These are phyloP conservation scores for Abramis brama DNA, from an alignment of 2,113 vertebrate species.

Conservation along the genomic window DNA sequence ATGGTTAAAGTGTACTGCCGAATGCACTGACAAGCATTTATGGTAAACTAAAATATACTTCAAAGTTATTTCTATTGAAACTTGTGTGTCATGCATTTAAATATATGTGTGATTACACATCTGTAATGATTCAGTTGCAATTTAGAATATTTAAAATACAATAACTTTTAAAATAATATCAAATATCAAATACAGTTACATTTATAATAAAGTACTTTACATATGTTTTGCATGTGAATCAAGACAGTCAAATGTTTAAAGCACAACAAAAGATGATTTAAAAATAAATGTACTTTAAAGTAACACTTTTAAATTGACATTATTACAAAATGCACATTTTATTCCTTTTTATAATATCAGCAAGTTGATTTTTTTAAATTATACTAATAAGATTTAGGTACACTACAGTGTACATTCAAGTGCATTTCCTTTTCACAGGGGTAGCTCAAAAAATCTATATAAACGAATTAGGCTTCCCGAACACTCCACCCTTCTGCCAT, in stretches of 20 bases:
- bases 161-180: too few species aligned
- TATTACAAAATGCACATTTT: background rate
- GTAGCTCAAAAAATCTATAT: background rate
- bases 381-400: background rate
- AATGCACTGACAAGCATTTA: background rate
- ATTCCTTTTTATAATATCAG: background rate
- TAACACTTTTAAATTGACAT: background rate
- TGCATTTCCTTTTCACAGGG: background rate
- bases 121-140: too few species aligned
- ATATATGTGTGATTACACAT: too few species aligned
- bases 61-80: too few species aligned
- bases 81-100: too few species aligned
- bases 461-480: background rate
- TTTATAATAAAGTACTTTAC: too few species aligned
- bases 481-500: background rate
- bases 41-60: background rate
- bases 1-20: background rate
- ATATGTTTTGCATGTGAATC: background rate
- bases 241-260: background rate
- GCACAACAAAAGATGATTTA: background rate
- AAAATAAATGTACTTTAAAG: background rate
- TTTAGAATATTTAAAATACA: too few species aligned
- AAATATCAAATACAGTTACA: too few species aligned
- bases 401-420: background rate
- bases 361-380: background rate